Evolutionary conservation across 2,888 invertebrate species (phyloP).

Genomic region (Drosophila meridionalis): DNA sequence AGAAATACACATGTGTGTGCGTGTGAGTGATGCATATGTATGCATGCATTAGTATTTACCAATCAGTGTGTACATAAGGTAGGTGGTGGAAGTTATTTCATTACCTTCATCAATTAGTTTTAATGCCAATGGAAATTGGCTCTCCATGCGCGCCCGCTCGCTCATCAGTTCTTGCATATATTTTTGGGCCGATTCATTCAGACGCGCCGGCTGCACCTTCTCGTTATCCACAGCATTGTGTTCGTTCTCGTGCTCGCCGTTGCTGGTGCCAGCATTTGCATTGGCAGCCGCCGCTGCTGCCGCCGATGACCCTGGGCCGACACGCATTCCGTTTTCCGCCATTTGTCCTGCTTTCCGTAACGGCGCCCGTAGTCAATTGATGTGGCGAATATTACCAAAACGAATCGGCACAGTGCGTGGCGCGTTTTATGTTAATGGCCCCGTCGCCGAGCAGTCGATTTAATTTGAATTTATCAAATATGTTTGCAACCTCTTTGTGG

Average conservation of each 20-base stretch:
- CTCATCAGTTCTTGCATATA: conserved; percentile 83
- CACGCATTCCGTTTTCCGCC: conserved; percentile 83
- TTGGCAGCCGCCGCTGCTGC: conserved; percentile 45
- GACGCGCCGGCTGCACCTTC: conserved; percentile 71
- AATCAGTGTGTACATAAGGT: conserved; percentile 44
- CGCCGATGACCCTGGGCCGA: conserved; percentile 72
- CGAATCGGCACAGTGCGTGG: conserved; percentile 56
- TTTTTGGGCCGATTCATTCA: conserved; percentile 83
- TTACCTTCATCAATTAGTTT: conserved; percentile 84
- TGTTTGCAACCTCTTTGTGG: conserved; percentile 76
- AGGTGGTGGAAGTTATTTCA: conserved; percentile 26
- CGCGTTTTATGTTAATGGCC: conserved; percentile 59
- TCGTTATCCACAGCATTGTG: conserved; percentile 76
- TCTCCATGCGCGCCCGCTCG: conserved; percentile 83
- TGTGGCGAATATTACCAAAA: conserved; percentile 59
- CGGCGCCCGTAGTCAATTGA: conserved; percentile 53
- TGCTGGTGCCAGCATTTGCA: conserved; percentile 60
- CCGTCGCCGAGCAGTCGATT: conserved; percentile 61
- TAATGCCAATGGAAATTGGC: conserved; percentile 82
- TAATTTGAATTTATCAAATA: conserved; percentile 69
- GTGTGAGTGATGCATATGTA: conserved; percentile 1
- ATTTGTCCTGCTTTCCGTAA: conserved; percentile 68
- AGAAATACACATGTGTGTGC: neutral
- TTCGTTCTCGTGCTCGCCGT: conserved; percentile 80
- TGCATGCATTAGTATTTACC: conserved; percentile 5